Evolutionary conservation across 2,888 invertebrate species (phyloP), one percentile per base, ranked within the genome.

Genomic region (Peribatodes rhomboidaria): DNA sequence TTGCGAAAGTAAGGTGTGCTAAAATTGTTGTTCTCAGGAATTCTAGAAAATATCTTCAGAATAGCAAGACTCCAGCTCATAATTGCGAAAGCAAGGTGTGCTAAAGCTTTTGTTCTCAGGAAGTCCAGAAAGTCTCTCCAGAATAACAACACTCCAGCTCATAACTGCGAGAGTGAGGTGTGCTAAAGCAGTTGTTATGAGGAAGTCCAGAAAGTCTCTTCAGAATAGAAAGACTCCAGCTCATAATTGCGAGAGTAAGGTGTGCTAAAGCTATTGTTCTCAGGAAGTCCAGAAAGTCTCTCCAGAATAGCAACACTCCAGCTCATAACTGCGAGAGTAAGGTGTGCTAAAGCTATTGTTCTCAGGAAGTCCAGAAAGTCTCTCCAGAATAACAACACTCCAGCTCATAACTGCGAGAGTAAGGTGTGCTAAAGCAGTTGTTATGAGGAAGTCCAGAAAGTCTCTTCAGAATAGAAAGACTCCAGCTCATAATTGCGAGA

Each of bases 291-390:
- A 9, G 27, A 42, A 39, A 27, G n/a, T n/a, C n/a, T n/a, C n/a
- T n/a, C n/a, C n/a, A n/a, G n/a, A n/a, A n/a, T n/a, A n/a, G n/a
- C n/a, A n/a, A n/a, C n/a, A n/a, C n/a, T n/a, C n/a, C n/a, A n/a
- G n/a, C n/a, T n/a, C 1, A 2, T 3, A 14, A n/a, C 6, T 14
- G 14, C 39, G 39, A 39, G 14, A 14, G 39, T 14, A 6, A 35
- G 50, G 50, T 52, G 37, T 37, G 50, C 35, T 37, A 18, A 35
- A 35, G 14, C 50, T 20, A 13, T 35, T 52, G 33, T 33, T 52
- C 35, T 35, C 50, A 52, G 50, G 37, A 52, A 18, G n/a, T n/a
- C 7, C n/a, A 9, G 27, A 42, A 39, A 27, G n/a, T n/a, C n/a
- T n/a, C n/a, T n/a, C n/a, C n/a, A n/a, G n/a, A n/a, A n/a, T n/a